Conservation (phyloP, 2,888 invertebrate genomes). For the Amitus sp. region DNA sequence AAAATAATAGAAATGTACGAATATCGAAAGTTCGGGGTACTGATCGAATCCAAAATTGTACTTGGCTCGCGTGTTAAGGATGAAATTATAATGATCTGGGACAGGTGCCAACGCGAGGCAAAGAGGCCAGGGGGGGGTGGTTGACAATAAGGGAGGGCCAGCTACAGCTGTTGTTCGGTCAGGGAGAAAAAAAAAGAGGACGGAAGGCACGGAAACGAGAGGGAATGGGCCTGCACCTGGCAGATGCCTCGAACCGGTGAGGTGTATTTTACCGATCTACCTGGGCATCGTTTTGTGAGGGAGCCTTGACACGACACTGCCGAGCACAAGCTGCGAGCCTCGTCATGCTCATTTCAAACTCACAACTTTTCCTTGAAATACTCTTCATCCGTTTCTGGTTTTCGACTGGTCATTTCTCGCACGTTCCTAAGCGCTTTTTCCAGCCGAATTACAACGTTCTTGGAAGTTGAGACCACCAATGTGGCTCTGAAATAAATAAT, state of each 20-base stretch:
- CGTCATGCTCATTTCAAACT: slow-evolving; percentile 44
- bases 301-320: slow-evolving; percentile 39
- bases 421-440: too few relatives aligned
- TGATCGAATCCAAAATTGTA: too few relatives aligned
- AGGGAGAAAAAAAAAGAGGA: slow-evolving; percentile 37
- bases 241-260: too few relatives aligned
- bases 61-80: slow-evolving; percentile 40
- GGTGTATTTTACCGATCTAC: slow-evolving; percentile 47
- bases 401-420: too few relatives aligned
- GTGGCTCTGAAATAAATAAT: too few relatives aligned
- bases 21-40: too few relatives aligned
- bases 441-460: too few relatives aligned
- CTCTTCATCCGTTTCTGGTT: too few relatives aligned
- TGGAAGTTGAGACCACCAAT: too few relatives aligned
- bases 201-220: slow-evolving; percentile 30
- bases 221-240: slow-evolving; percentile 62
- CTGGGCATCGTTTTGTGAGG: slow-evolving; percentile 57
- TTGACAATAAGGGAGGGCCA: slow-evolving; percentile 58
- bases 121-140: slow-evolving; percentile 9
- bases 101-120: slow-evolving; percentile 47
- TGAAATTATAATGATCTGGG: slow-evolving; percentile 51
- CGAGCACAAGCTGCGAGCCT: slow-evolving; percentile 19
- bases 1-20: too few relatives aligned
- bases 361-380: slow-evolving; percentile 24
- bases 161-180: slow-evolving; percentile 62